Base-by-base conservation (phyloP, 2,113 vertebrate species). In the Thunnus thynnus region DNA sequence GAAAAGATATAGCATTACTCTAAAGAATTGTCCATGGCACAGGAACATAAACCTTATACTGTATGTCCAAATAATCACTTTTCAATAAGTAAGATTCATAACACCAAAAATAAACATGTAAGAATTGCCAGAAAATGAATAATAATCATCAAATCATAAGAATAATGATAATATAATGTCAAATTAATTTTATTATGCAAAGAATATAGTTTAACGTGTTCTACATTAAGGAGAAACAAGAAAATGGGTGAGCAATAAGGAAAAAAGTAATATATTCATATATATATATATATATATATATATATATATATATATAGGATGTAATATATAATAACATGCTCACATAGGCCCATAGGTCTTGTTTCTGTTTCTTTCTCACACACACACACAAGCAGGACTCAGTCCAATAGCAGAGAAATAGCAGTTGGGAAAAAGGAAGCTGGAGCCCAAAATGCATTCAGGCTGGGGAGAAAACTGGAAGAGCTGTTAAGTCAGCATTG, bases 371-470 rank as follows among this genome's bases (percentile, higher is more conserved):
- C 48, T 16, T 25, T 30, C 57, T 58, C 47, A 25, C 57, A 46
- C 27, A 13, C 3, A 67, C 8, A 41, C 36, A 64, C 22, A 64
- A 47, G 27, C 64, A 25, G 30, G 30, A 30, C 55, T 54, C 11
- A 18, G 54, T 69, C 71, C 66, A 52, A 60, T 46, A 36, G 73
- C 67, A 75, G 67, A 62, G 50, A 69, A 70, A 87, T 58, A 75
- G 79, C 6, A 5, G 60, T 54, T 12, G 25, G 62, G 78, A 84
- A 80, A 85, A 68, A 84, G 72, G 60, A 91, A 80, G 57, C 54
- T 63, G 61, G 58, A 65, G 75, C 76, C 22, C 22, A 22, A 22
- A 22, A 22, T 22, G 76, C 75, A 78, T 91, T 81, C 72, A 58
- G 47, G 68, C 76, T 58, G 82, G 79, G 48, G 69, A 77, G 63